Conservation (phyloP, 2,797 vertebrate genomes). For the Brotula barbata region DNA sequence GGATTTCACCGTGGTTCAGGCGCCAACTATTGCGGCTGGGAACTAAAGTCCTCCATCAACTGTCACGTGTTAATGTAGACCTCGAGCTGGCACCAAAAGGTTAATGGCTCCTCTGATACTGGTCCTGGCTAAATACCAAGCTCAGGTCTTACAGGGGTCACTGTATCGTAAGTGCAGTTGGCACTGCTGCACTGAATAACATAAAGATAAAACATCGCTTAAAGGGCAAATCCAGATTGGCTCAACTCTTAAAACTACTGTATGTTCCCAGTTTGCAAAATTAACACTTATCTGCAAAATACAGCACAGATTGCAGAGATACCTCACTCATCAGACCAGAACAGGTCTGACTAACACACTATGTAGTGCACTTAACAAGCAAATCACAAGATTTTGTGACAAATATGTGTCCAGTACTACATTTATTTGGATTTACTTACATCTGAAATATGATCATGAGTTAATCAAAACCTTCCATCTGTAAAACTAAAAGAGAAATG, state of each 20-base stretch:
- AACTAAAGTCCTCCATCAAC: too few relatives aligned
- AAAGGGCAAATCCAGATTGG: neutral
- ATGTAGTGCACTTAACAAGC: neutral
- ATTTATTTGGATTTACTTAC: neutral
- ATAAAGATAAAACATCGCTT: neutral
- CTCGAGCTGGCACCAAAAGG: neutral
- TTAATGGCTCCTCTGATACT: conserved; percentile 1
- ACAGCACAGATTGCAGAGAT: neutral
- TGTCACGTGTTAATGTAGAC: too few relatives aligned
- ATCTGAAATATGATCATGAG: too few relatives aligned
- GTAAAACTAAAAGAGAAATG: too few relatives aligned
- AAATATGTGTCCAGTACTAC: neutral
- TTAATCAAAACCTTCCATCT: too few relatives aligned
- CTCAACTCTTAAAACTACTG: neutral
- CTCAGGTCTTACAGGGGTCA: conserved; percentile 3
- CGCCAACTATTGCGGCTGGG: too few relatives aligned
- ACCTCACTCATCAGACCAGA: neutral
- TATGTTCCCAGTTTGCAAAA: neutral
- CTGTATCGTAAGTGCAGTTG: neutral
- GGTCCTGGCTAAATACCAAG: conserved; percentile 1
- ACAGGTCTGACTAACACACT: neutral
- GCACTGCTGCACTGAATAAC: neutral
- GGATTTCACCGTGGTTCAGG: too few relatives aligned
- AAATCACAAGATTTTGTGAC: neutral
- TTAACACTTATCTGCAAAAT: neutral